A percentile compares a stretch with the other conserved stretches of the same genome.
These are phyloP conservation scores for Micromussa lordhowensis DNA, from an alignment of 92 coral and sea anemone species.

Conservation along the genomic window DNA sequence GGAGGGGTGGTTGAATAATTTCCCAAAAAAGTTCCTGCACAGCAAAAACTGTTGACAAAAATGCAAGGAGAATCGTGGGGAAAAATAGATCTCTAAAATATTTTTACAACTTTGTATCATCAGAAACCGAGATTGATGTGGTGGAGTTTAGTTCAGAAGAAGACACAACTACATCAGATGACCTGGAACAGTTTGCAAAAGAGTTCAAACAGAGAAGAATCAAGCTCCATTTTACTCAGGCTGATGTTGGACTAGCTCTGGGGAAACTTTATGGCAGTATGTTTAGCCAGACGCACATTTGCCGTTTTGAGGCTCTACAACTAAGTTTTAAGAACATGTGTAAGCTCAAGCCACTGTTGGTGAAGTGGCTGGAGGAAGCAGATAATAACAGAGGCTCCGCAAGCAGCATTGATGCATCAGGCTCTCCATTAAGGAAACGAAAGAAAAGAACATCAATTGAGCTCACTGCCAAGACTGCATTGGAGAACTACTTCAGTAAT, in stretches of 20 bases:
- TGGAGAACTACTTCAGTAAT: conserved; percentile 63
- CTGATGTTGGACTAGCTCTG: conserved; percentile 84
- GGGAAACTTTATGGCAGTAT: conserved; percentile 76
- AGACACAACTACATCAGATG: conserved; percentile 61
- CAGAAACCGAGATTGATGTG: neutral
- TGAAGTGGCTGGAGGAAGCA: conserved; percentile 77
- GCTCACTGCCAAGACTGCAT: conserved; percentile 57
- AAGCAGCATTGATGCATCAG: conserved; percentile 32
- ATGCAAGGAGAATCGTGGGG: no score
- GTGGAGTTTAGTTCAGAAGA: neutral
- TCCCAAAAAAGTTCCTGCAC: no score
- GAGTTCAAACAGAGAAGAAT: conserved; percentile 77
- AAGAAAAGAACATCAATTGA: conserved; percentile 75
- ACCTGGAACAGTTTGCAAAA: conserved; percentile 79
- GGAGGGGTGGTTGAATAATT: no score
- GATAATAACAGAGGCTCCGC: conserved; percentile 42
- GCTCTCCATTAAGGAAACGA: conserved; percentile 58
- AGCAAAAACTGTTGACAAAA: no score
- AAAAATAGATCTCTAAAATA: no score
- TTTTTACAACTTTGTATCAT: neutral
- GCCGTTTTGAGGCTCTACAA: conserved; percentile 88
- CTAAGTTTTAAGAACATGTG: conserved; percentile 88
- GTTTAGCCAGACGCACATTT: conserved; percentile 83
- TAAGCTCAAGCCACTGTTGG: conserved; percentile 71
- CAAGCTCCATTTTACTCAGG: conserved; percentile 78